Evolutionary conservation across 2,888 invertebrate species (phyloP).

Genomic region (Deilephila porcellus): DNA sequence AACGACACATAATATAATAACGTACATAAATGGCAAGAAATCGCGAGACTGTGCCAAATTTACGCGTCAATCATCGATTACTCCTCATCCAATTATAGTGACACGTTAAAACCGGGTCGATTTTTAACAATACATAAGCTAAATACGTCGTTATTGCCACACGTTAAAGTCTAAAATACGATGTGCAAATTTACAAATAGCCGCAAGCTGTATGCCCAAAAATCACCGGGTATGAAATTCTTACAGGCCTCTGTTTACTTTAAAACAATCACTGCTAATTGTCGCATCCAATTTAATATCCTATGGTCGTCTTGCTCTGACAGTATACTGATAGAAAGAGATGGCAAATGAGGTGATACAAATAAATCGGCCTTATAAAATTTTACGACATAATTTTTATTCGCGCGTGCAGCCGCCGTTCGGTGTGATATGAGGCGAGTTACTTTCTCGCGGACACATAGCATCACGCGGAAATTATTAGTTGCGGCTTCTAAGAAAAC

Average conservation of each 20-base stretch:
- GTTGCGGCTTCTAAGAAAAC: conserved; percentile 23
- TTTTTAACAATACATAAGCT: conserved; percentile 44
- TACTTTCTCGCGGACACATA: conserved; percentile 10
- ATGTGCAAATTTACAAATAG: conserved; percentile 43
- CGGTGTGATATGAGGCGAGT: conserved; percentile 52
- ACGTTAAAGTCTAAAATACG: conserved; percentile 49
- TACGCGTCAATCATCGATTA: conserved; percentile 60
- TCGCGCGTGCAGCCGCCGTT: conserved; percentile 41
- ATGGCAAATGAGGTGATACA: conserved; percentile 57
- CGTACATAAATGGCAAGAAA: conserved; percentile 29
- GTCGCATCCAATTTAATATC: conserved; percentile 68
- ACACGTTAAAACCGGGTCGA: conserved; percentile 64
- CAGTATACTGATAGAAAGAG: conserved; percentile 46
- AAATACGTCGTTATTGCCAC: conserved; percentile 47
- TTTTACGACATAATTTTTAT: conserved; percentile 67
- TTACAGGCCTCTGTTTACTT: conserved; percentile 62
- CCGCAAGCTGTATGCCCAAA: conserved; percentile 52
- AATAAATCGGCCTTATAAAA: conserved; percentile 71
- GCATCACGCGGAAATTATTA: conserved; percentile 20
- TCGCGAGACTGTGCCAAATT: conserved; percentile 50
- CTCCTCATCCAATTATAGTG: conserved; percentile 61
- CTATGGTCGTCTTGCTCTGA: conserved; percentile 52
- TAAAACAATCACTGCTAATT: conserved; percentile 69
- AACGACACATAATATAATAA: conserved; percentile 28
- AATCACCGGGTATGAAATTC: conserved; percentile 49